These are phyloP conservation scores for Chrysolophus pictus DNA, from an alignment of 2,797 vertebrate species.

Conservation along the genomic window DNA sequence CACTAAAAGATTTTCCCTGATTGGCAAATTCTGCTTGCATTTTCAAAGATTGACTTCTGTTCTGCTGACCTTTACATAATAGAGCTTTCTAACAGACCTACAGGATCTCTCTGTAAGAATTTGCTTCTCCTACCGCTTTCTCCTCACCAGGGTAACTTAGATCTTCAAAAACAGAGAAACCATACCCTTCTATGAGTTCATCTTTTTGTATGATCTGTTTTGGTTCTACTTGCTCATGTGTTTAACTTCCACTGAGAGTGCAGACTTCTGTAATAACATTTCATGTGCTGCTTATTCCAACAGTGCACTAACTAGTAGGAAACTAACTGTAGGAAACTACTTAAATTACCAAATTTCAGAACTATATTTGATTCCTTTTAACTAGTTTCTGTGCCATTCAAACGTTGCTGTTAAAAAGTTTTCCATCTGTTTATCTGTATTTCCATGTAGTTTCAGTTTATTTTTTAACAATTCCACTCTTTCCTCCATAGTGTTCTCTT, in stretches of 20 bases:
- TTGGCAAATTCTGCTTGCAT: not conserved
- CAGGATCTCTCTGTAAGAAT: not conserved
- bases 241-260: not conserved
- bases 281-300: not conserved
- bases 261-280: not conserved
- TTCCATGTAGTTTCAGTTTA: not conserved
- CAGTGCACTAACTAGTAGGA: not conserved
- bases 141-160: not conserved
- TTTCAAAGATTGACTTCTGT: not conserved
- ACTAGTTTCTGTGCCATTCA: not conserved
- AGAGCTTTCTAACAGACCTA: not conserved
- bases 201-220: not conserved
- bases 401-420: not conserved
- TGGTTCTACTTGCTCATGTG: not conserved
- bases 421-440: not conserved
- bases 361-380: not conserved
- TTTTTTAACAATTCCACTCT: not conserved
- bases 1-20: not conserved
- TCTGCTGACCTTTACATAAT: not conserved
- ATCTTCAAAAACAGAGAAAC: not conserved
- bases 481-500: not conserved
- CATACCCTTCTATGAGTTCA: not conserved
- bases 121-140: not conserved
- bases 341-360: not conserved
- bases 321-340: not conserved